Percentiles rank a stretch among this genome's conserved stretches.
These are phyloP conservation scores for Copidosoma floridanum DNA, from an alignment of 1,140 invertebrate species.

Conservation along the genomic window DNA sequence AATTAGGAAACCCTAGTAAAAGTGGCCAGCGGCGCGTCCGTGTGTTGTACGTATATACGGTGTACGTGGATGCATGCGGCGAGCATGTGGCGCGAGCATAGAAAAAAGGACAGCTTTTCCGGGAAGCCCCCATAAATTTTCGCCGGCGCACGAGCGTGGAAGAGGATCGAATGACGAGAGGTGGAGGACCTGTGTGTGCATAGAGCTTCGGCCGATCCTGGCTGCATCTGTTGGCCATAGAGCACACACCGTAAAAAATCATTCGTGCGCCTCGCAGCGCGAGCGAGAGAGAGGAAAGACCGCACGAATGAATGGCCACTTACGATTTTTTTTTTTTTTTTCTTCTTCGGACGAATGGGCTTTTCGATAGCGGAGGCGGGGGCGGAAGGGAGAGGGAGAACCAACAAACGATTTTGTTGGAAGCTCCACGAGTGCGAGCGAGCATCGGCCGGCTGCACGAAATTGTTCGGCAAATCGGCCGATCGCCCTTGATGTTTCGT, in stretches of 20 bases:
- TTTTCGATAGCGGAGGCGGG: not conserved
- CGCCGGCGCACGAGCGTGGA: not conserved
- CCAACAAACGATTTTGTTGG: constrained; percentile 8
- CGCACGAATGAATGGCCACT: not conserved
- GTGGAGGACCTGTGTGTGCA: not conserved
- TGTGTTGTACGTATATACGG: too few relatives aligned
- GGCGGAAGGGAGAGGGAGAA: not conserved
- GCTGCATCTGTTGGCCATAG: constrained; percentile 6
- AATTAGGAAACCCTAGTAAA: constrained; percentile 18
- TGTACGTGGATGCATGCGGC: too few relatives aligned
- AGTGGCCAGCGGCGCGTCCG: not conserved
- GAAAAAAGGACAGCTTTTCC: constrained; percentile 21
- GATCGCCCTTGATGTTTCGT: not conserved
- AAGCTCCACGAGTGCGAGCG: not conserved
- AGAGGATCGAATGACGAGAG: constrained; percentile 20
- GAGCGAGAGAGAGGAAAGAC: not conserved
- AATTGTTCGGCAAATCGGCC: constrained; percentile 9
- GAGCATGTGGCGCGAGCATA: too few relatives aligned
- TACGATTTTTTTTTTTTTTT: not conserved
- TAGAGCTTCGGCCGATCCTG: not conserved
- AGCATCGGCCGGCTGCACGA: not conserved
- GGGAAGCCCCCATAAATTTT: constrained; percentile 20
- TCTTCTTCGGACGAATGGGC: not conserved
- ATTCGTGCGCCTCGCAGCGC: not conserved
- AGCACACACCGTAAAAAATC: too few relatives aligned